Base-by-base conservation (phyloP, 2,113 vertebrate species). In the Otocyon megalotis region DNA sequence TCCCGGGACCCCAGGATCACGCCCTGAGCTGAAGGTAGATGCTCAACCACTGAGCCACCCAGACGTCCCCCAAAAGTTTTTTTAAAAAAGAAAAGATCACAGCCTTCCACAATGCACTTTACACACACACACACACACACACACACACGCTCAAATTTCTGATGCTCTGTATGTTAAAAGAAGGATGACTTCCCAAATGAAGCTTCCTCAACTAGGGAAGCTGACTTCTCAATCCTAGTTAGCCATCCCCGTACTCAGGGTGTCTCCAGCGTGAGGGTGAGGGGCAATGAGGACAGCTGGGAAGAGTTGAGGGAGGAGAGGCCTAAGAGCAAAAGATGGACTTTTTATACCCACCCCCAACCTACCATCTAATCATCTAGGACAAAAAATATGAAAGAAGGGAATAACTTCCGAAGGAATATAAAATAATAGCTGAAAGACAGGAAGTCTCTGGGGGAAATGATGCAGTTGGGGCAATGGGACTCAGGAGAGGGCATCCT, bases 131-230 rank as follows among this genome's bases (percentile, higher is more conserved):
- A 58, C 56, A 28, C 62, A 63, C 24, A 63, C 2, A 37, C 2
- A 87, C 16, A 71, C 0, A 58, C 22, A 35, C 12, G 3, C 14
- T 85, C 58, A 65, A 56, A 84, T 63, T 63, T 37, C 16, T 7
- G 62, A 86, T 10, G 74, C n/a, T 48, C 58, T 5, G n/a, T 63
- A 35, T 67, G 82, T 35, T 65, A 79, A 90, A 93, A 80, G 54
- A 90, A 87, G 43, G 92, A 87, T 26, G 74, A 67, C 56, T 56
- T 92, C 90, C 37, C 69, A 90, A 94, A 72, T 35, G 65, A 83
- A 88, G 6, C 50, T 74, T 84, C 28, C 72, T 95, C 53, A n/a
- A 1, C 20, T 32, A 37, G 12, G 62, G n/a, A 94, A 80, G 54
- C 50, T 48, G 76, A 88, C 48, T 53, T 67, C 72, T 24, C 72